Evolutionary conservation across 2,888 invertebrate genomes (phyloP).

Genomic region (Helicoverpa assulta): DNA sequence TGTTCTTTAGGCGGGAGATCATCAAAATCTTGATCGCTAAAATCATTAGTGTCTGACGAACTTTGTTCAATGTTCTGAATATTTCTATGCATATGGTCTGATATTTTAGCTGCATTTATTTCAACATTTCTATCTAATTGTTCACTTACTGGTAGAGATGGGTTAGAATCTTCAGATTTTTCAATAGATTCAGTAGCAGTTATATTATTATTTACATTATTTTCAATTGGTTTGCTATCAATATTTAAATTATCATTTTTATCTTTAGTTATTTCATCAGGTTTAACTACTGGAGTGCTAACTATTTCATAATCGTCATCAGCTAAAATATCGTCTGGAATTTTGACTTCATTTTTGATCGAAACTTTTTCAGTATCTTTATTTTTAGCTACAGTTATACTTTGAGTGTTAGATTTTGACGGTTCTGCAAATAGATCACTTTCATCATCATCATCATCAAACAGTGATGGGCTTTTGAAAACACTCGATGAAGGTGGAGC

Average conservation of each 20-base stretch:
- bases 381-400: conserved; percentile 5
- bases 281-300: conserved; percentile 10
- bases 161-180: not conserved
- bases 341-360: conserved; percentile 7
- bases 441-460: conserved; percentile 75
- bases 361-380: conserved; percentile 4
- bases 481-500: conserved; percentile 35
- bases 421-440: conserved; percentile 58
- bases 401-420: conserved; percentile 21
- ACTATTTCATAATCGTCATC: not conserved
- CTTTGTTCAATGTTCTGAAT: conserved; percentile 23
- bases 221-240: conserved; percentile 47
- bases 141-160: conserved; percentile 28
- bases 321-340: not conserved
- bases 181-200: conserved; percentile 3
- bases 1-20: conserved; percentile 31
- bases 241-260: conserved; percentile 65
- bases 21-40: conserved; percentile 54
- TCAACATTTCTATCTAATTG: conserved; percentile 22
- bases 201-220: conserved; percentile 13
- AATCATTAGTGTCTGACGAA: conserved; percentile 39
- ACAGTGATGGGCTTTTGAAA: conserved; percentile 69
- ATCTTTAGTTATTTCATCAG: conserved; percentile 8
- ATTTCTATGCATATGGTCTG: conserved; percentile 22
- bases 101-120: conserved; percentile 22